A percentile compares a stretch with the other conserved stretches of the same genome.
Conservation (phyloP, 2,113 vertebrate species). For the Pluvialis apricaria region DNA sequence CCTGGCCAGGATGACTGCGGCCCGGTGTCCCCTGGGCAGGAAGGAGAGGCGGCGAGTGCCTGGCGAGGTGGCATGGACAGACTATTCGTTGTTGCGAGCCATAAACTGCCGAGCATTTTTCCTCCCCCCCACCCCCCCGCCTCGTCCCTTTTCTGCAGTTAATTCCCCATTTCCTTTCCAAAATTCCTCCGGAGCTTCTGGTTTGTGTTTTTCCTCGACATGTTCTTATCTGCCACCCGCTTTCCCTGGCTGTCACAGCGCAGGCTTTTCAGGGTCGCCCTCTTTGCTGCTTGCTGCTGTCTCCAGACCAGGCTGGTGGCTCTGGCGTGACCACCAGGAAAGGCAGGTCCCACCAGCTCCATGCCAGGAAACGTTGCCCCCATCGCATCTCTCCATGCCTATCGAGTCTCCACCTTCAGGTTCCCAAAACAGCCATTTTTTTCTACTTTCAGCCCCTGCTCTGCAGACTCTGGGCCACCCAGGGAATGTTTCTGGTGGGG, state of each 20-base stretch:
- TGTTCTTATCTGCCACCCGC: slow-evolving; percentile 34
- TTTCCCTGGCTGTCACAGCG: background rate
- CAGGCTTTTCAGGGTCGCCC: background rate
- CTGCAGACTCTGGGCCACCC: background rate
- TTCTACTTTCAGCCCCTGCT: background rate
- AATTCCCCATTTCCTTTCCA: slow-evolving; percentile 61
- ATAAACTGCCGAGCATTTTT: background rate
- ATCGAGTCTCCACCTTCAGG: background rate
- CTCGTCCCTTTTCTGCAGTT: background rate
- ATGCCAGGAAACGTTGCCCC: background rate
- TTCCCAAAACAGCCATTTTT: background rate
- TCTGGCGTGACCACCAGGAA: background rate
- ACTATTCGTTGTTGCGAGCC: background rate
- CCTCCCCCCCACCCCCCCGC: no score
- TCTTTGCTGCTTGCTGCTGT: background rate
- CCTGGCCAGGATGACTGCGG: background rate
- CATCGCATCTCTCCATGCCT: accelerated
- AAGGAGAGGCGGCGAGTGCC: background rate
- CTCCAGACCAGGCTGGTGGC: background rate
- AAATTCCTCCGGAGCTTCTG: slow-evolving; percentile 60
- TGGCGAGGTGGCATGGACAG: background rate
- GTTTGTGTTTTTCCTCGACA: slow-evolving; percentile 52
- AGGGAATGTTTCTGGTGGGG: background rate
- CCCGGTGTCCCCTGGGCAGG: background rate
- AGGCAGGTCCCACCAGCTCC: background rate